Conservation (phyloP, 2,797 vertebrate genomes). For the Notamacropus eugenii region DNA sequence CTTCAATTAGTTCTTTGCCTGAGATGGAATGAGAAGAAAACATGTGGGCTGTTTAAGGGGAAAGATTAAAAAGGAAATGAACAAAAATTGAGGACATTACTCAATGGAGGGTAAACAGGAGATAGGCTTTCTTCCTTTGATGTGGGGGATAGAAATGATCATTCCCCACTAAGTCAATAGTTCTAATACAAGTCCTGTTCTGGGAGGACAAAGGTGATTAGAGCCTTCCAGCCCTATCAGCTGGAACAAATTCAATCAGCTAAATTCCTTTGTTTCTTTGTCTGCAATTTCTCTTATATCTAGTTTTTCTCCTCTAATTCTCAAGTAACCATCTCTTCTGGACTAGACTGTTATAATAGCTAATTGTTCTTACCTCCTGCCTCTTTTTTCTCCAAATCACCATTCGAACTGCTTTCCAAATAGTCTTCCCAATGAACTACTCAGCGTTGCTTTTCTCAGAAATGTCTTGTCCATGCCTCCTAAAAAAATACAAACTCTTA, state of each 20-base stretch:
- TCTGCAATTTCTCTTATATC: neutral
- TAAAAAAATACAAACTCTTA: too few species aligned
- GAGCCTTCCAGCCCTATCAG: neutral
- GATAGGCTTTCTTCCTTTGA: conserved; percentile 28
- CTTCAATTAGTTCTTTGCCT: neutral
- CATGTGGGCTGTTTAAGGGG: neutral
- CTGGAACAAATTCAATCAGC: neutral
- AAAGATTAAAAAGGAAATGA: conserved; percentile 19
- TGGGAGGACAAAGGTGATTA: neutral
- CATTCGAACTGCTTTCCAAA: too few species aligned
- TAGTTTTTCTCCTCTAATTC: neutral
- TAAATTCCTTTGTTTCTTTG: too few species aligned
- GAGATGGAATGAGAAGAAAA: conserved; percentile 24
- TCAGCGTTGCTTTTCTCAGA: too few species aligned
- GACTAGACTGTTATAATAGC: neutral
- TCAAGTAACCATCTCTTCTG: neutral
- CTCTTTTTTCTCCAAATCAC: too few species aligned
- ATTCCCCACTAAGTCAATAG: conserved; percentile 46
- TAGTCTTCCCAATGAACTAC: too few species aligned
- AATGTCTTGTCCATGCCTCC: too few species aligned
- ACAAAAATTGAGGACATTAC: neutral
- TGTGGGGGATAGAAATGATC: neutral
- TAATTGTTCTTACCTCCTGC: too few species aligned
- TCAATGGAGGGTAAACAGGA: conserved; percentile 14
- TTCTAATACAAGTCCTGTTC: neutral